Evolutionary conservation across 2,113 vertebrate species (phyloP).

Genomic region (Dromiciops gliroides): DNA sequence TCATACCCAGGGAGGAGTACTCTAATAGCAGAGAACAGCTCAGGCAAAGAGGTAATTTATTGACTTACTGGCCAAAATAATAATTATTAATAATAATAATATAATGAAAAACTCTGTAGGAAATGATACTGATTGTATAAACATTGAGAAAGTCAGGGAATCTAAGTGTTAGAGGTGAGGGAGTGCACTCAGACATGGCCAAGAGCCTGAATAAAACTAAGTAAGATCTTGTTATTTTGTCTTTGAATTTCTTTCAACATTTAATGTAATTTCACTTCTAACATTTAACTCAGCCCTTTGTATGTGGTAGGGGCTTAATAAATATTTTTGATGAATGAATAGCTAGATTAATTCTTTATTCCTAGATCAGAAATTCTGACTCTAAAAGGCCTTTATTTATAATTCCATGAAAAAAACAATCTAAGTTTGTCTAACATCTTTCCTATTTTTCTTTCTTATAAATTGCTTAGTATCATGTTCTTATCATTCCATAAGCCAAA

Average conservation of each 20-base stretch:
- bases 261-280: neutral
- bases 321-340: neutral
- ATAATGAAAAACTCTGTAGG: too few relatives aligned
- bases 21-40: neutral
- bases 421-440: neutral
- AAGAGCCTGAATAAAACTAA: neutral
- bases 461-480: neutral
- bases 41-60: neutral
- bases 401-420: neutral
- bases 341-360: neutral
- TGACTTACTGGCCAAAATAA: neutral
- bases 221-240: neutral
- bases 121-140: neutral
- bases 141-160: neutral
- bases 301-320: conserved; percentile 16
- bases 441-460: neutral
- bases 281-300: neutral
- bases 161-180: neutral
- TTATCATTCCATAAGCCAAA: neutral
- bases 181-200: neutral
- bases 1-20: neutral
- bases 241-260: neutral
- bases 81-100: too few relatives aligned
- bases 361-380: neutral
- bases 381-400: neutral